Conservation (phyloP, 2,888 invertebrate genomes). For the Calameuta filiformis region DNA sequence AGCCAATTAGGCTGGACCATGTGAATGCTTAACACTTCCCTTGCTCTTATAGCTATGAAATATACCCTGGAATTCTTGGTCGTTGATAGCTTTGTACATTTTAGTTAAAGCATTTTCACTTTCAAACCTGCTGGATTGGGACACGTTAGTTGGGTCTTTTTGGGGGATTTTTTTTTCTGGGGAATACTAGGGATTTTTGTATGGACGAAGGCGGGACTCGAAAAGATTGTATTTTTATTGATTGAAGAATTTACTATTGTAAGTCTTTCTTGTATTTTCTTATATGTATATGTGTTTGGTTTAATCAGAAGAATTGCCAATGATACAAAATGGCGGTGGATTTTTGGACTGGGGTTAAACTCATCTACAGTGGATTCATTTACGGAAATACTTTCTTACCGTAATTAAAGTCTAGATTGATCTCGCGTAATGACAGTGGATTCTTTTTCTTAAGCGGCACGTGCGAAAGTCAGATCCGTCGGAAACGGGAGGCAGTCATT, state of each 20-base stretch:
- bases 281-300: neutral
- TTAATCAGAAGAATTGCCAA: no score
- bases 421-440: neutral
- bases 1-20: neutral
- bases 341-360: neutral
- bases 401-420: neutral
- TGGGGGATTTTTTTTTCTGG: neutral
- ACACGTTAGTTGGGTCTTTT: neutral
- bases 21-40: neutral
- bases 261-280: neutral
- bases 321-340: neutral
- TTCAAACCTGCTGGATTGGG: neutral
- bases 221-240: neutral
- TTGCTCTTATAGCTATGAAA: neutral
- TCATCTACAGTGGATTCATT: neutral
- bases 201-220: neutral
- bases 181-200: neutral
- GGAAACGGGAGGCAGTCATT: slow-evolving; percentile 59
- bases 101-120: neutral
- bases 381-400: neutral
- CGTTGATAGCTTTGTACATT: neutral
- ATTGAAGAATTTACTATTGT: neutral
- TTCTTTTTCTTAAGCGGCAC: slow-evolving; percentile 39
- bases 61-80: neutral
- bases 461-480: slow-evolving; percentile 44